Conservation (phyloP, 2,113 vertebrate species). For the Furnarius figulus region DNA sequence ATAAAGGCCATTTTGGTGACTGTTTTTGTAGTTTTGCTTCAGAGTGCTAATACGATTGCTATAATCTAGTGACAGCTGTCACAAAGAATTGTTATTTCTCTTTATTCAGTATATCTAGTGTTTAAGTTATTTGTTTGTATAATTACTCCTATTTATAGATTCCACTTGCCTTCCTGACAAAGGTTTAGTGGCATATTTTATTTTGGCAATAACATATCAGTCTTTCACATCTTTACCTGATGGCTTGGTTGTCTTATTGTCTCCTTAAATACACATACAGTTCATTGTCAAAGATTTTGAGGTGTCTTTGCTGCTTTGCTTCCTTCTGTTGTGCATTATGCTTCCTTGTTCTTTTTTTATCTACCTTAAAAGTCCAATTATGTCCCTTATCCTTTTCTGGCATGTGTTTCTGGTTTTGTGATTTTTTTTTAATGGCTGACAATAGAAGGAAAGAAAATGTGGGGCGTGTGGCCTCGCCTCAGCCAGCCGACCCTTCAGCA, state of each 20-base stretch:
- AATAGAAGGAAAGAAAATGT: slow-evolving; percentile 59
- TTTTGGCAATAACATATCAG: not conserved
- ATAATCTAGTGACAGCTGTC: slow-evolving; percentile 31
- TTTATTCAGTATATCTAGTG: slow-evolving; percentile 6
- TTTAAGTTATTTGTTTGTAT: slow-evolving; percentile 7
- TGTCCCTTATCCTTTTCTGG: slow-evolving; percentile 32
- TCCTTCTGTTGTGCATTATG: slow-evolving; percentile 33
- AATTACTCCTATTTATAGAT: slow-evolving; percentile 26
- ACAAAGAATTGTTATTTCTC: slow-evolving; percentile 44
- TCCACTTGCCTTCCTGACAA: not conserved
- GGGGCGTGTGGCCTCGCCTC: not conserved
- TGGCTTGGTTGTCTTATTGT: not conserved
- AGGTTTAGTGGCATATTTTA: not conserved
- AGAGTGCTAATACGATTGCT: not conserved
- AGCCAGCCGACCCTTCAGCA: not conserved
- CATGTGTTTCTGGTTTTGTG: slow-evolving; percentile 21
- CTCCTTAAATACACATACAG: not conserved
- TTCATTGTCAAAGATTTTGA: slow-evolving; percentile 1
- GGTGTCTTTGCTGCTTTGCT: slow-evolving; percentile 22
- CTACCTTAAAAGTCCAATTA: slow-evolving; percentile 4
- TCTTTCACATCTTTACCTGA: not conserved
- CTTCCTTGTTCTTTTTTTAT: slow-evolving; percentile 59
- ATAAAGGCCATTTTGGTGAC: not conserved
- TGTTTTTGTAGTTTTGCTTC: not conserved
- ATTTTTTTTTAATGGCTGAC: not conserved